A percentile compares a stretch with the other conserved stretches of the same genome.
phyloP scores from a whole-genome alignment of 64 coral and sea anemone species.

The Porites lutea region DNA sequence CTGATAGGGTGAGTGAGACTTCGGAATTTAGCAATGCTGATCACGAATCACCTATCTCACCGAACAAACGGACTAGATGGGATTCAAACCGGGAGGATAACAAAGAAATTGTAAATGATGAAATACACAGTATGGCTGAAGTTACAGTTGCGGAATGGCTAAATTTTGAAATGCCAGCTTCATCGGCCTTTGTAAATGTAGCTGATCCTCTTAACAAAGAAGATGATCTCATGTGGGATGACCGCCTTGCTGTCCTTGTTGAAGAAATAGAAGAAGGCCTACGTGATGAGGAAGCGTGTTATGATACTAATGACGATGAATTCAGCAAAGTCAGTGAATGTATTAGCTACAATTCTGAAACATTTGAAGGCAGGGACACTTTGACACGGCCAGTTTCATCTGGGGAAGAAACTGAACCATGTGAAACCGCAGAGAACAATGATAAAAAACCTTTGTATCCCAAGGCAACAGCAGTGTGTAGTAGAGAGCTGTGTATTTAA shows the following conservation, averaged over 20 bases:
- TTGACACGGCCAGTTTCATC: not conserved
- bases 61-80: not conserved
- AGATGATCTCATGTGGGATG: constrained; percentile 40
- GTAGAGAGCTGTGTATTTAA: too few species aligned
- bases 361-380: not conserved
- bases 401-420: not conserved
- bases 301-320: constrained; percentile 38
- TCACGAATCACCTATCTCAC: not conserved
- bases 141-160: constrained; percentile 30
- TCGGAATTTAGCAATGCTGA: not conserved
- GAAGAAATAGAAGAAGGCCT: constrained; percentile 65
- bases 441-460: constrained; percentile 71
- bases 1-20: not conserved
- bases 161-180: not conserved
- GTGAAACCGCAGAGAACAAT: not conserved
- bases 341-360: constrained; percentile 31
- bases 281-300: constrained; percentile 54
- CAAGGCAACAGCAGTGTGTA: constrained; percentile 23
- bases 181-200: too few species aligned
- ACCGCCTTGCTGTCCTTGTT: constrained; percentile 8
- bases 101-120: not conserved
- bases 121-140: constrained; percentile 20
- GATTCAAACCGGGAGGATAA: not conserved
- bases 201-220: constrained; percentile 21
- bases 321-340: constrained; percentile 48